These are phyloP conservation scores for Gasterosteus aculeatus DNA, from an alignment of 2,113 vertebrate genomes.

Conservation along the genomic window DNA sequence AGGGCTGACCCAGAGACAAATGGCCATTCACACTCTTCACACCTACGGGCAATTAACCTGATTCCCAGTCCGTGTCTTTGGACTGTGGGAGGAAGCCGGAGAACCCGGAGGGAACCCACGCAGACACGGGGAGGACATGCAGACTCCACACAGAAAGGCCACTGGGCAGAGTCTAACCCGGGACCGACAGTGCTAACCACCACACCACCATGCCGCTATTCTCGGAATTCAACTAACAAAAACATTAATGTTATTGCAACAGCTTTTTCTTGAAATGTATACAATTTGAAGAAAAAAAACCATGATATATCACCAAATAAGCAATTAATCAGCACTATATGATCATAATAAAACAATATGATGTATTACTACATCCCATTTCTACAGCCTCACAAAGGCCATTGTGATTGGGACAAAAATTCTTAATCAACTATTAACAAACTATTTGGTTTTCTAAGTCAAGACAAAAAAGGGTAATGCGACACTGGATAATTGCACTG, in stretches of 20 bases:
- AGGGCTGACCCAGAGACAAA: too few relatives aligned
- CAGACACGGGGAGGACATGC: too few relatives aligned
- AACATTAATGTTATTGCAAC: background rate
- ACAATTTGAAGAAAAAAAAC: background rate
- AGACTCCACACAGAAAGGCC: too few relatives aligned
- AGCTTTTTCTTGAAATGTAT: background rate
- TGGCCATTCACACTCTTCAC: too few relatives aligned
- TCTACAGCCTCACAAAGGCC: background rate
- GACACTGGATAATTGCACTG: conserved; percentile 72
- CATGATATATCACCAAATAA: background rate
- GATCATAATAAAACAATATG: background rate
- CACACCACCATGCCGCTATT: background rate
- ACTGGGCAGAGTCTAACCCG: too few relatives aligned
- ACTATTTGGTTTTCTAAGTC: conserved; percentile 11
- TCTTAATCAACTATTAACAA: background rate
- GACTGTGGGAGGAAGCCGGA: too few relatives aligned
- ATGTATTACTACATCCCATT: background rate
- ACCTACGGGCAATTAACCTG: too few relatives aligned
- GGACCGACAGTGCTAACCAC: too few relatives aligned
- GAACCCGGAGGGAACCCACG: too few relatives aligned
- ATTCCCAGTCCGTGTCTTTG: too few relatives aligned
- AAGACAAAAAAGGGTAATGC: conserved; percentile 33
- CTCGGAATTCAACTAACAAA: background rate
- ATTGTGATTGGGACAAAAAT: background rate
- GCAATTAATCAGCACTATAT: background rate